Base-by-base conservation (phyloP, 2,797 vertebrate species). In the Tenualosa ilisha region DNA sequence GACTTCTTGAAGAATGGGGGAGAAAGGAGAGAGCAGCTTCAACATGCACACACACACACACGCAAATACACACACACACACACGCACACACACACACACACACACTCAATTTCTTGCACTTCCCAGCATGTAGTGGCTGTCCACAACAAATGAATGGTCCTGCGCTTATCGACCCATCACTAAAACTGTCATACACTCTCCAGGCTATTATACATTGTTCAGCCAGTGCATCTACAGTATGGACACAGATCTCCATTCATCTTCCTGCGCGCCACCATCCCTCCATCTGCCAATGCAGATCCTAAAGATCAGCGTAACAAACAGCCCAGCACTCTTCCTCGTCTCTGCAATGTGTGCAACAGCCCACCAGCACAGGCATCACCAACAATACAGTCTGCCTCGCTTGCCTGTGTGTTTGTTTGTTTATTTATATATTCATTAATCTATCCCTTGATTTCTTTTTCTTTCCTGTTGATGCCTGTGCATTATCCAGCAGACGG, bases 401-500 rank as follows among this genome's bases (percentile, higher is more conserved):
- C 37, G 15, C 37, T 75, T 20, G 17, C 17, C 37, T 43, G 40
- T 75, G 40, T 37, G 37, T 72, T 13, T 68, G 12, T 20, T 72
- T 43, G 40, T 75, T 75, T 37, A 40, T 72, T 13, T 68, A 37
- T 31, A 13, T 40, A 6, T 72, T 72, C 17, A 40, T 72, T 72
- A 17, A 3, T 65, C 46, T 46, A 46, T 46, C 46, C 46, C 15
- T 72, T 40, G 17, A 53, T 53, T 53, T 68, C 2, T 68, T 68
- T 31, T 3, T 46, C 31, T 9, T 11, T 68, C 63, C 63, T 43
- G 31, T 17, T 75, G 68, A 75, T 75, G 37, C 68, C 68, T 40
- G 68, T 75, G 43, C 68, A 75, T 75, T 75, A 75, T 75, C 68
- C 6, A 31, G 68, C 68, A 75, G 31, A 40, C 31, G 37, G 43